Conservation (phyloP, 2,888 invertebrate species). For the Hydrotaea diabolus region DNA sequence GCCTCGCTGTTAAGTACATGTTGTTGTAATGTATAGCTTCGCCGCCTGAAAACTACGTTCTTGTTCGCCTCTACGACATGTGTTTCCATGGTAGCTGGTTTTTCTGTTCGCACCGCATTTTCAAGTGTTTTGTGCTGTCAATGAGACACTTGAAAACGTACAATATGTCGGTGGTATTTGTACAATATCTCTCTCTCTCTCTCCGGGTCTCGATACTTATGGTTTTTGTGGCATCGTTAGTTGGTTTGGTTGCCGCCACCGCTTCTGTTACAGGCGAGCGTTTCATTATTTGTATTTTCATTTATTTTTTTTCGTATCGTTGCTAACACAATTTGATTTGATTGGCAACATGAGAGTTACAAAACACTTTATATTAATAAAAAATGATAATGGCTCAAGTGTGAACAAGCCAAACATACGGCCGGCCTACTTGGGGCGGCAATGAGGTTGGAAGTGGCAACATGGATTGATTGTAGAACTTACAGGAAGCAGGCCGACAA, state of each 20-base stretch:
- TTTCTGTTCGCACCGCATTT: constrained; percentile 46
- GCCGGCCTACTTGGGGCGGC: too few relatives aligned
- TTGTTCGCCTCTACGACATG: neutral
- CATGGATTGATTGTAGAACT: too few relatives aligned
- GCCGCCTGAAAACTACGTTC: too few relatives aligned
- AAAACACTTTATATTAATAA: constrained; percentile 61
- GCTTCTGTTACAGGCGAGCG: constrained; percentile 12
- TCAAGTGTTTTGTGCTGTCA: constrained; percentile 66
- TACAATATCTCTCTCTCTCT: too few relatives aligned
- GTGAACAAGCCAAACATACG: neutral
- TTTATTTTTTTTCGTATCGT: constrained; percentile 30
- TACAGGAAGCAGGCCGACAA: too few relatives aligned
- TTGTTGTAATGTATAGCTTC: too few relatives aligned
- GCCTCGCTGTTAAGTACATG: too few relatives aligned
- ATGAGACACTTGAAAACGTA: constrained; percentile 62
- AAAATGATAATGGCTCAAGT: constrained; percentile 30
- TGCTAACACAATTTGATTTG: constrained; percentile 61
- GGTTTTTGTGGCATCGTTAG: constrained; percentile 8
- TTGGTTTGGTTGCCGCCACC: neutral
- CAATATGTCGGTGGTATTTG: too few relatives aligned
- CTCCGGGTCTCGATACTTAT: too few relatives aligned
- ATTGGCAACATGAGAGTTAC: constrained; percentile 66
- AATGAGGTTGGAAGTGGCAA: too few relatives aligned
- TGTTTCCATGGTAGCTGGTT: constrained; percentile 14
- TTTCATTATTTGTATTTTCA: too few relatives aligned